These are phyloP conservation scores for Gonocerus acuteangulatus DNA, from an alignment of 2,888 invertebrate genomes.

Conservation along the genomic window DNA sequence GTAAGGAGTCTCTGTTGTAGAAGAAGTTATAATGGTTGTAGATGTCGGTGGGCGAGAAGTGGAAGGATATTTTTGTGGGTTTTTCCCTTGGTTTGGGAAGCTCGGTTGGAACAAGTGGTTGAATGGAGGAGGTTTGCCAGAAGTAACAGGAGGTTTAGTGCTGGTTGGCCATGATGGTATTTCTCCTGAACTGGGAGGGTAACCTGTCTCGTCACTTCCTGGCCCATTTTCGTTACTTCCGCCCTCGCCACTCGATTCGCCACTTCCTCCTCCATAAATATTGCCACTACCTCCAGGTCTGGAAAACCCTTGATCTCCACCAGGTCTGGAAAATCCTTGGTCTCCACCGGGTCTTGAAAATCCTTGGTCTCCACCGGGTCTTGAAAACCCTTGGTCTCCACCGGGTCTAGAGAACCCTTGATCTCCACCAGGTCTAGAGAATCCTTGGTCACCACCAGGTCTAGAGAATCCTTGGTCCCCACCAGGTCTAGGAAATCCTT, in stretches of 20 bases:
- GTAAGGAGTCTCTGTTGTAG: slow-evolving; percentile 2
- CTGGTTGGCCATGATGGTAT: not conserved
- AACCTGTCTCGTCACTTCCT: slow-evolving; percentile 1
- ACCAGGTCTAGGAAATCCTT: not conserved
- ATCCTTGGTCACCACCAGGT: not conserved
- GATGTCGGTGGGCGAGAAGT: not conserved
- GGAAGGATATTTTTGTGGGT: no score
- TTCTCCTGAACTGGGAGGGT: slow-evolving; percentile 9
- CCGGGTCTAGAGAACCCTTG: not conserved
- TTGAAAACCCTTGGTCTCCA: not conserved
- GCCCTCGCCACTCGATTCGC: not conserved
- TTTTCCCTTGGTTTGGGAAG: no score
- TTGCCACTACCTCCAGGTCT: not conserved
- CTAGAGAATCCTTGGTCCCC: not conserved
- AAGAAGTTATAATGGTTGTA: not conserved
- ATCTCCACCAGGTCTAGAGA: not conserved
- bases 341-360: not conserved
- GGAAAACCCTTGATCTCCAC: not conserved
- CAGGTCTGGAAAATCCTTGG: not conserved
- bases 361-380: not conserved
- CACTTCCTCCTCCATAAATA: not conserved
- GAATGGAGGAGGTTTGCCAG: not conserved
- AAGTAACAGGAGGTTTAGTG: not conserved
- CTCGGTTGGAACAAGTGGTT: no score
- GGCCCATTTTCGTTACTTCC: not conserved